Evolutionary conservation across 2,113 vertebrate species (phyloP), one percentile per base, ranked within the genome.

Genomic region (Zapornia atra): DNA sequence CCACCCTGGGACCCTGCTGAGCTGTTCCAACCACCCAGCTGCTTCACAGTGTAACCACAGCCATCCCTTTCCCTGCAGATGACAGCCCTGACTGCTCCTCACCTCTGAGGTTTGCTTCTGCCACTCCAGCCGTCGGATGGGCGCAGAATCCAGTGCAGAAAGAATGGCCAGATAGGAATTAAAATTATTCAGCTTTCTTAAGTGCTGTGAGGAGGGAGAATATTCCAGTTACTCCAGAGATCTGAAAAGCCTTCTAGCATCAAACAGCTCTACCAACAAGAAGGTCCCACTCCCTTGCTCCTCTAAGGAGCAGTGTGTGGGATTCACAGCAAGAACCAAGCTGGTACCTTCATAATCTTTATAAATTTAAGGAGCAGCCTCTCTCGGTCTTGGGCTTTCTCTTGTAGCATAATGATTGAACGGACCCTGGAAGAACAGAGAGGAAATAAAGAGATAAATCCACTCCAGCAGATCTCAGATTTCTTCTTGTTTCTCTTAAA

Each of bases 31-130:
- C 42, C 76, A 60, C 51, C 40, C 64, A 40, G 51, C 68, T 56
- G 22, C 33, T 78, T 66, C 34, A 33, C 0, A 24, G 34, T 9
- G 1, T 3, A 51, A 44, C 20, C 69, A 66, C 57, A 31, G 6
- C 34, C 15, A 6, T 10, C 48, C 17, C n/a, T 34, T 8, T 25
- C 51, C 60, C 76, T 28, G 42, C 2, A 82, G 51, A 15, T 19
- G 25, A 28, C 24, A 92, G 59, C 29, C 26, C 51, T 25, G 3
- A 4, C 46, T 44, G 72, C 66, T 77, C 22, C 97, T 97, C 93
- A 99, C 99, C 99, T 99, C 99, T 21, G 99, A 99, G n/a, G 99
- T 99, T 97, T 99, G 99, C 69, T 99, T 99, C 98, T 99, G 99
- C 99, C 99, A 99, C 96, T 99, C 99, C 75, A 99, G 96, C 87